Conservation (phyloP, 2,113 vertebrate species). For the Upupa epops region DNA sequence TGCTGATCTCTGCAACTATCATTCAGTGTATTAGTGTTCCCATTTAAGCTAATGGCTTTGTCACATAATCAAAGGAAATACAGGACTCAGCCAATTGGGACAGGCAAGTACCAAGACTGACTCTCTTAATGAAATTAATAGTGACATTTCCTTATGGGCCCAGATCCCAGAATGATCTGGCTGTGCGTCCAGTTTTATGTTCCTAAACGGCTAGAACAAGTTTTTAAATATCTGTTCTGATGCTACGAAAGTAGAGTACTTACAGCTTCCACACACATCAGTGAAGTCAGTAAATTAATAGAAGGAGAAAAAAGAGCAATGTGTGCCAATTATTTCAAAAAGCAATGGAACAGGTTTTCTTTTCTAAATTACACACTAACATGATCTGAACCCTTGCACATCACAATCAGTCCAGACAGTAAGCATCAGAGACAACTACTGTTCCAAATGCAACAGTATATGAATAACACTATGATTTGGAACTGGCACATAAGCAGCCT, state of each 20-base stretch:
- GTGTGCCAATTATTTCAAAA: neutral
- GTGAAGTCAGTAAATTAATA: neutral
- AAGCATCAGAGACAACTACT: neutral
- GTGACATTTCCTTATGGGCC: neutral
- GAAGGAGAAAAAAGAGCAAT: neutral
- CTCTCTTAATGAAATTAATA: neutral
- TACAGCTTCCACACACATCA: neutral
- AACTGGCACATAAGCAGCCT: neutral
- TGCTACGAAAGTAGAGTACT: neutral
- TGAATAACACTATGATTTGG: neutral
- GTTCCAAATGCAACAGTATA: neutral
- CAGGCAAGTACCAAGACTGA: neutral
- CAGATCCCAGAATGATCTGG: neutral
- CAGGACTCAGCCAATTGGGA: neutral
- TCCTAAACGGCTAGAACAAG: neutral
- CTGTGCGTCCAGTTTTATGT: neutral
- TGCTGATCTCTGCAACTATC: slow-evolving; percentile 1
- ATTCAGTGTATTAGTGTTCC: neutral
- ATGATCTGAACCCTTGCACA: neutral
- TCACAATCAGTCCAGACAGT: neutral
- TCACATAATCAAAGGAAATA: neutral
- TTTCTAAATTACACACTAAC: neutral
- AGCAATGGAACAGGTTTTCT: neutral
- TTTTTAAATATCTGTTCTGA: neutral
- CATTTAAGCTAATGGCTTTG: neutral